Percentiles rank a stretch among this genome's conserved stretches.
Conservation (phyloP, 2,888 invertebrate species). For the Ectemnius lituratus region DNA sequence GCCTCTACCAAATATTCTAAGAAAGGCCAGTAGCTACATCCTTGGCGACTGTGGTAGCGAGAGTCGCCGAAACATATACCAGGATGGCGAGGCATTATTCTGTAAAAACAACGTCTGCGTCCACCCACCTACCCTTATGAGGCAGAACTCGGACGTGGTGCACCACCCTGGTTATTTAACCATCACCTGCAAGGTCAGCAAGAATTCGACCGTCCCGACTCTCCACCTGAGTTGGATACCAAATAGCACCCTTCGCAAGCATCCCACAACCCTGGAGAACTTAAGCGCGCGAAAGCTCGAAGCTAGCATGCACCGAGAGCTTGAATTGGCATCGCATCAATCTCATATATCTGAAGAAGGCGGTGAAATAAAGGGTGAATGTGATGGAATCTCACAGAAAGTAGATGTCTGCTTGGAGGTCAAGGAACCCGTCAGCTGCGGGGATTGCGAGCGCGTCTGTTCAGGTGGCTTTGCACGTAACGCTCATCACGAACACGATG, state of each 20-base stretch:
- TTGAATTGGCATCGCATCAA: conserved; percentile 26
- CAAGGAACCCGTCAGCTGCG: conserved; percentile 72
- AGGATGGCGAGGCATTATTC: conserved; percentile 91
- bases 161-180: conserved; percentile 97
- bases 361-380: conserved; percentile 30
- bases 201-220: conserved; percentile 87
- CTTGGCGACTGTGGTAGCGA: conserved; percentile 84
- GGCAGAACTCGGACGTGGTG: conserved; percentile 89
- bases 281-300: conserved; percentile 71
- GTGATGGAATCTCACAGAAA: conserved; percentile 70
- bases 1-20: conserved; percentile 88
- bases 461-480: conserved; percentile 60
- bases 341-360: conserved; percentile 42
- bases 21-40: conserved; percentile 89
- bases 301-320: conserved; percentile 36
- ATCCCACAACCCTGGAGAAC: conserved; percentile 87
- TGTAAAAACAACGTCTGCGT: conserved; percentile 99
- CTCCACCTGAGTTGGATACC: conserved; percentile 97
- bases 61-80: conserved; percentile 80
- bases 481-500: conserved; percentile 17
- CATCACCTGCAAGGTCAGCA: conserved; percentile 90
- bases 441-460: conserved; percentile 75
- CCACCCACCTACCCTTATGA: conserved; percentile 92
- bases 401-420: conserved; percentile 75
- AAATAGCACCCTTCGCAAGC: conserved; percentile 91